Evolutionary conservation across 2,888 invertebrate species (phyloP).

Genomic region (Agrotis ipsilon): DNA sequence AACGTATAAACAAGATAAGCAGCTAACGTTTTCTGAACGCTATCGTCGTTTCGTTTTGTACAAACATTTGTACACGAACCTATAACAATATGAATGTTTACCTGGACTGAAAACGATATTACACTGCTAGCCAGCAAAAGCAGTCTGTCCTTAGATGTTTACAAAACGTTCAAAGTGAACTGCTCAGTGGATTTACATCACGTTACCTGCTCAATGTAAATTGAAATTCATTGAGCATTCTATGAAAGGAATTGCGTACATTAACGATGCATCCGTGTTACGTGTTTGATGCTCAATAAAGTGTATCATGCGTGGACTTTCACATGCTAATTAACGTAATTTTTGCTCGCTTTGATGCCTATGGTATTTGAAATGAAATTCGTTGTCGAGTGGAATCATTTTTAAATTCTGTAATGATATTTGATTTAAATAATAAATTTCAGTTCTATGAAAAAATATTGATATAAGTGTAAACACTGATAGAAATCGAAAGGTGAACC

Average conservation of each 20-base stretch:
- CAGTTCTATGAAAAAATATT: not conserved
- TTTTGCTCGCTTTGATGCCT: constrained; percentile 44
- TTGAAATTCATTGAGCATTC: constrained; percentile 69
- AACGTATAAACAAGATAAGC: constrained; percentile 53
- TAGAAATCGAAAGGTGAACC: not conserved
- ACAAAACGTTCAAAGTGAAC: constrained; percentile 71
- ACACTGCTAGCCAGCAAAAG: constrained; percentile 20
- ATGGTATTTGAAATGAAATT: constrained; percentile 18
- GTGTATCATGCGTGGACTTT: constrained; percentile 57
- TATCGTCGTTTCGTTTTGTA: constrained; percentile 45
- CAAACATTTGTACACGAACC: constrained; percentile 37
- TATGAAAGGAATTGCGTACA: constrained; percentile 61
- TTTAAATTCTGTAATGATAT: not conserved
- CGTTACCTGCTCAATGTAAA: constrained; percentile 67
- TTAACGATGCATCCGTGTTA: constrained; percentile 50
- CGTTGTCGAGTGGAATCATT: constrained; percentile 4
- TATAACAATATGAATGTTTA: constrained; percentile 43
- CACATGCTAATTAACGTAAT: constrained; percentile 49
- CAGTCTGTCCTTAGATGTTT: constrained; percentile 55
- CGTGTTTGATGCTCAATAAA: constrained; percentile 63
- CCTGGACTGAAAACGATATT: constrained; percentile 29
- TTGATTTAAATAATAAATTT: not conserved
- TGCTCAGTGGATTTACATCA: constrained; percentile 69
- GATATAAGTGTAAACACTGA: not conserved
- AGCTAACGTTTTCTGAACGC: constrained; percentile 34